A percentile compares a stretch with the other conserved stretches of the same genome.
Conservation (phyloP, 2,888 invertebrate species). For the Pollenia amentaria region DNA sequence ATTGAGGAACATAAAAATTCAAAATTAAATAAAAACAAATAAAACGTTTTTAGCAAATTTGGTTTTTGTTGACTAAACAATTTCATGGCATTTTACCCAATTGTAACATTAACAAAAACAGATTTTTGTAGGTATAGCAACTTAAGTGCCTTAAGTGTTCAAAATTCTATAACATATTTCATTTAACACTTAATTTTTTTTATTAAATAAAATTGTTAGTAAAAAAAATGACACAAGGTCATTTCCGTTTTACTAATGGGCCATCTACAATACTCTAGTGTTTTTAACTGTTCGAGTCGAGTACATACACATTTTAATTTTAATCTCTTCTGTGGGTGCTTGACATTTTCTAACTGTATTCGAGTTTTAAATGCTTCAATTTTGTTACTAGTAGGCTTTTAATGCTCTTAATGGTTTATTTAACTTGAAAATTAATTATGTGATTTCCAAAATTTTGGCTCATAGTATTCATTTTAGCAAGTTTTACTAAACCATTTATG, state of each 20-base stretch:
- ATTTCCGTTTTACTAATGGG: slow-evolving; percentile 54
- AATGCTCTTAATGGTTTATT: slow-evolving; percentile 12
- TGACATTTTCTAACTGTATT: slow-evolving; percentile 13
- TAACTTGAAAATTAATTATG: background rate
- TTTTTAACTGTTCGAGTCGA: background rate
- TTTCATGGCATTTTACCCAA: slow-evolving; percentile 54
- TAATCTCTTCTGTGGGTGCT: slow-evolving; percentile 33
- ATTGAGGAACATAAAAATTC: background rate
- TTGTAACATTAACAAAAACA: slow-evolving; percentile 8
- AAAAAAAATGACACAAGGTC: slow-evolving; percentile 51
- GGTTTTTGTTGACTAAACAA: slow-evolving; percentile 40
- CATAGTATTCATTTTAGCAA: background rate
- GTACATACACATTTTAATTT: background rate
- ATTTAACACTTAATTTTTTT: background rate
- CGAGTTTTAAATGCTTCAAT: slow-evolving; percentile 2
- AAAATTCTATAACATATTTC: background rate
- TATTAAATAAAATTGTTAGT: background rate
- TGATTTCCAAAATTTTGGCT: background rate
- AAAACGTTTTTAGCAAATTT: slow-evolving; percentile 19
- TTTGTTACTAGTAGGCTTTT: slow-evolving; percentile 10
- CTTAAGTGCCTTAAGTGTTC: slow-evolving; percentile 22
- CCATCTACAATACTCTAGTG: slow-evolving; percentile 1
- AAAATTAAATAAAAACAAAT: background rate
- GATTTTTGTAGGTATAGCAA: background rate
- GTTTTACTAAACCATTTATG: background rate